Percentiles rank a stretch among this genome's conserved stretches.
Conservation (phyloP, 2,888 invertebrate species). For the Cerastis rubricosa region DNA sequence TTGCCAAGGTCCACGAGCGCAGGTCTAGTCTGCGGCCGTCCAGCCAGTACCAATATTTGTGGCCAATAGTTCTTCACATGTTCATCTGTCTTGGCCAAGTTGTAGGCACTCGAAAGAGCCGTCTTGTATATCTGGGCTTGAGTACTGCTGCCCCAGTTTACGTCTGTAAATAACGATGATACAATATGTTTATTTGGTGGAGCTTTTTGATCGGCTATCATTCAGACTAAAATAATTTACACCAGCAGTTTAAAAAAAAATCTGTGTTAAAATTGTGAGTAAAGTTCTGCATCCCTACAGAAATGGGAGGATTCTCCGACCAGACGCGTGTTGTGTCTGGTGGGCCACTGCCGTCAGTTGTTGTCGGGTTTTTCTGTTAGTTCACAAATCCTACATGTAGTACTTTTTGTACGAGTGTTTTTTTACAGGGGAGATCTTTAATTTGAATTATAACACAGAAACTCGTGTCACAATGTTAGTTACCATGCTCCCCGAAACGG, state of each 20-base stretch:
- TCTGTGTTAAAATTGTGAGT: background rate
- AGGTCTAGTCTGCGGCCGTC: constrained; percentile 95
- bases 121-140: constrained; percentile 99
- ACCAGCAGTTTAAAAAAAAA: background rate
- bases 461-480: too few relatives aligned
- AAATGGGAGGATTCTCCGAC: too few relatives aligned
- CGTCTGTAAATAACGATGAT: constrained; percentile 90
- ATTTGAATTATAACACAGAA: too few relatives aligned
- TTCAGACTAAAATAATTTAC: background rate
- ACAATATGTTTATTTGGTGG: constrained; percentile 4
- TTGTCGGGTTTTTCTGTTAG: too few relatives aligned
- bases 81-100: constrained; percentile 95
- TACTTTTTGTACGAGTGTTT: too few relatives aligned
- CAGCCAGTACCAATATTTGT: constrained; percentile 96
- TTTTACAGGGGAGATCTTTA: too few relatives aligned
- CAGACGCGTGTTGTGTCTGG: too few relatives aligned
- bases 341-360: too few relatives aligned
- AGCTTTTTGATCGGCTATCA: constrained; percentile 7
- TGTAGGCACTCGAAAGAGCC: constrained; percentile 96
- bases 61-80: constrained; percentile 99
- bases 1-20: constrained; percentile 97
- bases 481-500: too few relatives aligned
- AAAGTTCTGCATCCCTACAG: too few relatives aligned
- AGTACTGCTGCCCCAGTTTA: constrained; percentile 99
- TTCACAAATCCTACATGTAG: too few relatives aligned